Conservation (phyloP, 2,888 invertebrate genomes). For the Biston stratarius region DNA sequence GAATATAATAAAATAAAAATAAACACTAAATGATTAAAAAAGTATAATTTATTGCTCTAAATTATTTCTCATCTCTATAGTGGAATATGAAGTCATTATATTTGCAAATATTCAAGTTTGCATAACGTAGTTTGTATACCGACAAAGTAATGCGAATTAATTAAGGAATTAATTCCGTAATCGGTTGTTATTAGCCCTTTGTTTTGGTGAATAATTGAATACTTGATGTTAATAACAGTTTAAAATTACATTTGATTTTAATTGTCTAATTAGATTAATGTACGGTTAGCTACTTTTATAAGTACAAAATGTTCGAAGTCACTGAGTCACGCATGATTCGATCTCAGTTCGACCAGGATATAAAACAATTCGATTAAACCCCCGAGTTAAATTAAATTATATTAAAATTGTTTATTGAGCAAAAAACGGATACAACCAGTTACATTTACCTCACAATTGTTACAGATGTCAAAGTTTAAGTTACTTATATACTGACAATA, state of each 20-base stretch:
- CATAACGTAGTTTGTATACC: slow-evolving; percentile 14
- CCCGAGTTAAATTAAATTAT: too few species aligned
- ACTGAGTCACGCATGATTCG: too few species aligned
- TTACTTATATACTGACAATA: too few species aligned
- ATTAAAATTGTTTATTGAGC: too few species aligned
- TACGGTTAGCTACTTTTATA: slow-evolving; percentile 1
- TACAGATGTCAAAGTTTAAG: too few species aligned
- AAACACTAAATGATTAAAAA: not conserved
- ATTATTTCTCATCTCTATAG: slow-evolving; percentile 6
- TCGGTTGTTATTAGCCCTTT: slow-evolving; percentile 20
- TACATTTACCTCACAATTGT: too few species aligned
- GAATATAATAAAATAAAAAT: too few species aligned
- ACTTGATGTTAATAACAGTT: slow-evolving; percentile 5
- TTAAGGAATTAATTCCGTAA: slow-evolving; percentile 13
- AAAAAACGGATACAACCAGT: too few species aligned
- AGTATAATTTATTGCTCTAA: not conserved
- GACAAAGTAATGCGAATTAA: slow-evolving; percentile 17
- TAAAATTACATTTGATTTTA: slow-evolving; percentile 10
- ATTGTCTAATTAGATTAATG: not conserved
- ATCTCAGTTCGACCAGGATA: too few species aligned
- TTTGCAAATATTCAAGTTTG: slow-evolving; percentile 30
- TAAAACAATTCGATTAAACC: too few species aligned
- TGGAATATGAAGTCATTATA: slow-evolving; percentile 29
- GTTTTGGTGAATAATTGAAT: slow-evolving; percentile 15
- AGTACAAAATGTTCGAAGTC: not conserved